Percentiles rank a stretch among this genome's conserved stretches.
These are phyloP conservation scores for Hyles lineata DNA, from an alignment of 2,888 invertebrate genomes.

Conservation along the genomic window DNA sequence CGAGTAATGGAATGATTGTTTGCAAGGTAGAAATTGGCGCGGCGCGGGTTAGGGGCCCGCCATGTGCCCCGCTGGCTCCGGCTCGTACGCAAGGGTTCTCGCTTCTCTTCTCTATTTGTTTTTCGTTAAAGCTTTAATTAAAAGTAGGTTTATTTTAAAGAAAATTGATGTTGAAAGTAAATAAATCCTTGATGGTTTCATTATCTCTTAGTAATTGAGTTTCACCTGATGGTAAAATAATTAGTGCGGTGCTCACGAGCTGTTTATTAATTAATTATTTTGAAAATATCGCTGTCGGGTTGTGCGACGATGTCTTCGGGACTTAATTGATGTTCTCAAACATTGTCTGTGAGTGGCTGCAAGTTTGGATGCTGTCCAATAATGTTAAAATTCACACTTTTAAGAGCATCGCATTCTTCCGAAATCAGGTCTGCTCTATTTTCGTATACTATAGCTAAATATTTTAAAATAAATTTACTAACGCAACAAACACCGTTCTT, in stretches of 20 bases:
- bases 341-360: conserved; percentile 31
- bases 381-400: conserved; percentile 25
- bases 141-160: conserved; percentile 83
- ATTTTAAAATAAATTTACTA: conserved; percentile 11
- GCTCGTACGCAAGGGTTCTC: conserved; percentile 72
- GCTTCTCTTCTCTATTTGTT: conserved; percentile 76
- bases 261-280: conserved; percentile 60
- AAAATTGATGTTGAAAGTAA: conserved; percentile 83
- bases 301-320: conserved; percentile 40
- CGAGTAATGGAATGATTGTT: conserved; percentile 12
- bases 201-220: conserved; percentile 83
- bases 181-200: conserved; percentile 82
- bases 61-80: conserved; percentile 40
- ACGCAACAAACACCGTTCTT: too few relatives aligned
- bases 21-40: conserved; percentile 34
- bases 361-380: conserved; percentile 25
- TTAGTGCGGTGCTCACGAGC: conserved; percentile 60
- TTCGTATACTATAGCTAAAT: conserved; percentile 17
- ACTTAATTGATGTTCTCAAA: conserved; percentile 33
- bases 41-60: conserved; percentile 5
- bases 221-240: conserved; percentile 77
- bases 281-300: conserved; percentile 45
- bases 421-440: conserved; percentile 22
- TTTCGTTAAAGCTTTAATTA: conserved; percentile 83
- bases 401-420: conserved; percentile 21